Percentiles rank a stretch among this genome's conserved stretches.
Conservation (phyloP, 2,888 invertebrate genomes). For the Ischnus inquisitorius region DNA sequence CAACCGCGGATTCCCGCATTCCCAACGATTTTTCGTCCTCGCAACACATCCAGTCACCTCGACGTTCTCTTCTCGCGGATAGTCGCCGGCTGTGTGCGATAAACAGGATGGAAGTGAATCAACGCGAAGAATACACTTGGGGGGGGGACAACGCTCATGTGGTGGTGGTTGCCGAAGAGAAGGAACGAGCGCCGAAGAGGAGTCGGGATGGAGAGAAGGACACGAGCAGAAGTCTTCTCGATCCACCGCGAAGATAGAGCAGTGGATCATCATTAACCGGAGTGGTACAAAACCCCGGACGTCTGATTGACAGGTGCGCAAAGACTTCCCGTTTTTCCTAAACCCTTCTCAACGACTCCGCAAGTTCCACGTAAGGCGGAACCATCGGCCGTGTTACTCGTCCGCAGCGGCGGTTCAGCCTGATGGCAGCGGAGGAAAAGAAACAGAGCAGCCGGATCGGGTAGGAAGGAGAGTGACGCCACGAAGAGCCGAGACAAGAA, state of each 20-base stretch:
- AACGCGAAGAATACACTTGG: conserved; percentile 57
- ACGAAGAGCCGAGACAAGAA: neutral
- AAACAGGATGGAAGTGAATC: conserved; percentile 41
- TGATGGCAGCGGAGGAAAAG: no score
- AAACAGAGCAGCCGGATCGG: conserved; percentile 51
- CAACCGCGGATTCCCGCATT: conserved; percentile 29
- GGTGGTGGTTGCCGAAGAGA: conserved; percentile 41
- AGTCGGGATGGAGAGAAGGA: conserved; percentile 23
- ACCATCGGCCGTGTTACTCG: conserved; percentile 68
- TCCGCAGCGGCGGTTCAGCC: conserved; percentile 59
- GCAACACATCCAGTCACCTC: conserved; percentile 52
- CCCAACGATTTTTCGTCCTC: conserved; percentile 57
- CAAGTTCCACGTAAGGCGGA: conserved; percentile 80
- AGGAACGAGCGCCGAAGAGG: neutral
- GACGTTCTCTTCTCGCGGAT: conserved; percentile 54
- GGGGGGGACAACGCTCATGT: conserved; percentile 26
- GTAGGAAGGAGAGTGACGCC: conserved; percentile 23
- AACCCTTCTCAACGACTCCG: conserved; percentile 73
- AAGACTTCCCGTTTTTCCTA: conserved; percentile 83
- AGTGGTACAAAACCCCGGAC: conserved; percentile 81
- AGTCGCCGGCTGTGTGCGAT: conserved; percentile 40
- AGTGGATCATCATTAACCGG: conserved; percentile 84
- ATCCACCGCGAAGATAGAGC: conserved; percentile 79
- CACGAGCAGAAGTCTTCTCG: conserved; percentile 66
- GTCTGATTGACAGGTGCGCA: conserved; percentile 84